Conservation (phyloP, 2,797 vertebrate species). For the Pteropus rufus region DNA sequence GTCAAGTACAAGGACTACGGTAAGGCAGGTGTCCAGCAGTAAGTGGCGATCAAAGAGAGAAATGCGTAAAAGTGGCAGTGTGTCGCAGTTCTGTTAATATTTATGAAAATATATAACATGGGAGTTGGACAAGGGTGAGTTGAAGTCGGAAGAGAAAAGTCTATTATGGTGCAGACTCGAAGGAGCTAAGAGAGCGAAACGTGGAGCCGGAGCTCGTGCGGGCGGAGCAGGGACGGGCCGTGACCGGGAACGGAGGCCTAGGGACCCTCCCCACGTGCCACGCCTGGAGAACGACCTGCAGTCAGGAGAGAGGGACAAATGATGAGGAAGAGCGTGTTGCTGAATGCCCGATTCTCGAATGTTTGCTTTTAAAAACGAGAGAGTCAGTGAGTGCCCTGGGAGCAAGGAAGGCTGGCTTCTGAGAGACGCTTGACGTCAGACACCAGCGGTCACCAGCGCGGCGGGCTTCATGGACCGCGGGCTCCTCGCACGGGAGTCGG, state of each 20-base stretch:
- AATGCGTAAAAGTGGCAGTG: background rate
- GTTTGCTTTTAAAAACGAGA: background rate
- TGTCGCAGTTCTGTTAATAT: background rate
- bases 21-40: background rate
- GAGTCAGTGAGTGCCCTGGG: background rate
- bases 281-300: no score
- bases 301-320: no score
- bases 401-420: background rate
- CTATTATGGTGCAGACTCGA: background rate
- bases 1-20: background rate
- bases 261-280: no score
- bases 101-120: background rate
- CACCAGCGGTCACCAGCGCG: background rate
- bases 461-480: background rate
- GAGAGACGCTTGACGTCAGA: background rate
- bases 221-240: fast-evolving
- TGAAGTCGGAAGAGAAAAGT: background rate
- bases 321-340: no score
- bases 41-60: background rate
- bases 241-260: background rate
- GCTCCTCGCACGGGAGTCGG: background rate
- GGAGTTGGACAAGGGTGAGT: background rate
- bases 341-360: no score
- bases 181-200: background rate
- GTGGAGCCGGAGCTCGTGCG: background rate